Conservation (phyloP, 2,888 invertebrate genomes). For the Cyaniris semiargus region DNA sequence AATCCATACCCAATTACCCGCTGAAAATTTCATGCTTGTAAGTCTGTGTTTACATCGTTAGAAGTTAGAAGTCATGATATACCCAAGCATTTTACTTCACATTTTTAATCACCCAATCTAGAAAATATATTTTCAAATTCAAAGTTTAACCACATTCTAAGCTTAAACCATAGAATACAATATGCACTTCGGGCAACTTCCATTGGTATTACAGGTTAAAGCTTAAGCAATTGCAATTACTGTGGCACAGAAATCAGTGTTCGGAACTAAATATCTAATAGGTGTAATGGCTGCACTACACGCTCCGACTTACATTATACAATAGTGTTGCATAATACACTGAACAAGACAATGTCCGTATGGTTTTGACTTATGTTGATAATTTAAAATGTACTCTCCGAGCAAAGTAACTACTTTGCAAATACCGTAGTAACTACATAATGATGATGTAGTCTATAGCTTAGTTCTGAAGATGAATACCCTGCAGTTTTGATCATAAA, state of each 20-base stretch:
- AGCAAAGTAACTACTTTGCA: too few species aligned
- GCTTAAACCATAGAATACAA: background rate
- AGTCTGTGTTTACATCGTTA: too few species aligned
- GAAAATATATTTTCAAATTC: too few species aligned
- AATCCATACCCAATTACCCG: too few species aligned
- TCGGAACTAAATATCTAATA: slow-evolving; percentile 19
- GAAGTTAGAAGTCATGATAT: too few species aligned
- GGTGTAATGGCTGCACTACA: background rate
- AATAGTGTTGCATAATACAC: background rate
- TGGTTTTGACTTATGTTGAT: background rate
- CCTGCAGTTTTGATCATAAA: too few species aligned
- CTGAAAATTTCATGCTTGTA: too few species aligned
- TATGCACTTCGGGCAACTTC: background rate
- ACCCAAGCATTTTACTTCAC: too few species aligned
- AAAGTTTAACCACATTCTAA: background rate
- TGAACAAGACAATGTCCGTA: background rate
- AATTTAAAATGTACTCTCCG: background rate
- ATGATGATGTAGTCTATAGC: too few species aligned
- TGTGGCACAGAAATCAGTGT: slow-evolving; percentile 5
- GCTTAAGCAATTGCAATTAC: background rate
- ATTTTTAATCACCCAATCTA: too few species aligned
- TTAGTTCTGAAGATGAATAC: too few species aligned
- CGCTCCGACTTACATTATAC: background rate
- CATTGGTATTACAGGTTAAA: background rate
- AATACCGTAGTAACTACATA: too few species aligned